Base-by-base conservation (phyloP, 2,888 invertebrate genomes). In the Platynereis dumerilii region DNA sequence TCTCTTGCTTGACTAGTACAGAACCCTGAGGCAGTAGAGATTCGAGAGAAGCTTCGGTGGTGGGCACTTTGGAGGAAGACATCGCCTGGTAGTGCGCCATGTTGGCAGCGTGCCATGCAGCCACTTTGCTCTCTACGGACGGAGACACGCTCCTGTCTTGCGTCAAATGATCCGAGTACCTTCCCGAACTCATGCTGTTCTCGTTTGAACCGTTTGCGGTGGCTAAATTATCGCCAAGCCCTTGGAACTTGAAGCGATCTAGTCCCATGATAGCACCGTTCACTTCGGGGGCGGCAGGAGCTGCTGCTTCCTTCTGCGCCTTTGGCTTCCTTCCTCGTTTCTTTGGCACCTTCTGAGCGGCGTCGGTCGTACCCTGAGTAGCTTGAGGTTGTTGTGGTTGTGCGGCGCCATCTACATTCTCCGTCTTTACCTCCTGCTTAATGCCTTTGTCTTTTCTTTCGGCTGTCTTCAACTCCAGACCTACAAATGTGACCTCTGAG, bases 401-500 rank as follows among this genome's bases (percentile, higher is more conserved):
- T 48, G n/a, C 17, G 17, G 48, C 48, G 7, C 48, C 48, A 48
- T n/a, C 22, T n/a, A 7, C 10, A 7, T n/a, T n/a, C 22, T 48
- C 48, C n/a, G n/a, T 22, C 17, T 48, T 48, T 48, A 48, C 22
- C 17, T 48, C 22, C 3, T 5, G 5, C 48, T 48, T 48, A 5
- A 34, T 34, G 7, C 34, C 12, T 5, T 34, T 34, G 12, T 5
- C 34, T 34, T 34, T 34, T 5, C 34, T 5, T 34, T 34, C 68
- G 60, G 60, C 60, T 7, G 55, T 61, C 61, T 71, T 69, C 22
- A 72, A 62, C 24, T 68, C 62, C 1, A 69, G 72, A 67, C 80
- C 80, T 2, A 82, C 80, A 67, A 84, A 84, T 45, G 75, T 75
- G n/a, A 84, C 77, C 42, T 83, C 82, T 7, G 80, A 73, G 2